phyloP scores from a whole-genome alignment of 2,888 invertebrate genomes.

The Athalia circularis region DNA sequence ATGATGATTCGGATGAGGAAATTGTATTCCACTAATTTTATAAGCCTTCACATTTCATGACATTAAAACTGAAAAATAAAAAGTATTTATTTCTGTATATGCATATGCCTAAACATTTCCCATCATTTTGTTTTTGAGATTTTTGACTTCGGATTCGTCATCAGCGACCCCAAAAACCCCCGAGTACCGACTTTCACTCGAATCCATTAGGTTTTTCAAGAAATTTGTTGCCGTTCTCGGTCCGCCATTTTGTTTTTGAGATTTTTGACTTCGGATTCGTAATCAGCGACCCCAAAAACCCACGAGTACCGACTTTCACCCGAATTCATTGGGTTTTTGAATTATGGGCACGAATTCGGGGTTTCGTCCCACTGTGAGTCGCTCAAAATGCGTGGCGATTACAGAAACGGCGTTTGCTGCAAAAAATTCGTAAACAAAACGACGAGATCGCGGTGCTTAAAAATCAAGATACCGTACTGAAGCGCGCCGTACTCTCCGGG shows the following conservation, averaged over 20 bases:
- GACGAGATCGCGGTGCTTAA: too few relatives aligned
- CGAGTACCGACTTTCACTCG: constrained; percentile 2
- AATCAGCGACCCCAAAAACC: constrained; percentile 15
- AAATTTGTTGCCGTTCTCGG: not conserved
- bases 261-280: constrained; percentile 2
- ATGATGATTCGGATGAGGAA: constrained; percentile 11
- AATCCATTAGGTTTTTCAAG: not conserved
- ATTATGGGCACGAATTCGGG: too few relatives aligned
- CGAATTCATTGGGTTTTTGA: not conserved
- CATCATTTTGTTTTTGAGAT: not conserved
- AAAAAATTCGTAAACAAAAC: too few relatives aligned
- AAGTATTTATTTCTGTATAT: not conserved
- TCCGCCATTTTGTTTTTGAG: constrained; percentile 13
- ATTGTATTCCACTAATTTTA: not conserved
- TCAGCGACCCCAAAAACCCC: constrained; percentile 5
- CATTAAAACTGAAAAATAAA: constrained; percentile 9
- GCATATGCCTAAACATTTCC: not conserved
- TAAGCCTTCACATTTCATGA: not conserved
- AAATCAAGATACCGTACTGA: too few relatives aligned
- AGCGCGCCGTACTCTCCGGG: too few relatives aligned
- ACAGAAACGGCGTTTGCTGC: too few relatives aligned
- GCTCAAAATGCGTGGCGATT: too few relatives aligned
- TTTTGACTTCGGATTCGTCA: constrained; percentile 3
- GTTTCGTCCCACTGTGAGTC: too few relatives aligned
- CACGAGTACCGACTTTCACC: not conserved